Percentiles rank a stretch among this genome's conserved stretches.
These are phyloP conservation scores for Listronotus bonariensis DNA, from an alignment of 1,140 invertebrate species.

Conservation along the genomic window DNA sequence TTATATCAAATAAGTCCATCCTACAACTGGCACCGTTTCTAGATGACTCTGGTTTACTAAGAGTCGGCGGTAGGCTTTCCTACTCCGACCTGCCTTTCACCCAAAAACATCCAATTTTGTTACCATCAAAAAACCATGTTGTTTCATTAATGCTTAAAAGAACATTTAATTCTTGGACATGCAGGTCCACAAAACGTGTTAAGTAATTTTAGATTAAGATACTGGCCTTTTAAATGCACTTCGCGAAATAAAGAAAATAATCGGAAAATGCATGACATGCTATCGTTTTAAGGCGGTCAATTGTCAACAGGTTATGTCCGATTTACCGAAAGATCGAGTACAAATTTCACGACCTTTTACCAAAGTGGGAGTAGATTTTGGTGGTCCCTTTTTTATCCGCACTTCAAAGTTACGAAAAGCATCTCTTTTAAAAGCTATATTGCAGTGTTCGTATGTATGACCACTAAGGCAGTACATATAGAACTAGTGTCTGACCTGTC, in stretches of 20 bases:
- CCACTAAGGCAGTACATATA: neutral
- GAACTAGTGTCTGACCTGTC: neutral
- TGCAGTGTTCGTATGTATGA: neutral
- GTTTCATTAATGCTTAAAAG: conserved; percentile 34
- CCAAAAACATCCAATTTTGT: conserved; percentile 45
- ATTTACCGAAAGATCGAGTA: conserved; percentile 17
- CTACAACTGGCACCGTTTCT: conserved; percentile 46
- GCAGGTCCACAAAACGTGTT: conserved; percentile 1
- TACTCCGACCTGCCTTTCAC: conserved; percentile 40
- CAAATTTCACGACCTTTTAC: neutral
- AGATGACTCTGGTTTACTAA: conserved; percentile 49
- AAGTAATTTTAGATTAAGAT: conserved; percentile 15
- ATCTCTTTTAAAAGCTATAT: neutral
- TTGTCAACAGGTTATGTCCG: conserved; percentile 45
- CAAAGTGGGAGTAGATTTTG: neutral
- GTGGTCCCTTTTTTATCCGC: neutral
- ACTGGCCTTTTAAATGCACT: conserved; percentile 40
- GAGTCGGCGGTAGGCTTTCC: conserved; percentile 54
- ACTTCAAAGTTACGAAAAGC: too few species aligned
- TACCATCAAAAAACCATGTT: conserved; percentile 24
- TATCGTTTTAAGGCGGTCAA: conserved; percentile 26
- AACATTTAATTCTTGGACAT: conserved; percentile 33
- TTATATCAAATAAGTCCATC: too few species aligned
- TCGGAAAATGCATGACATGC: conserved; percentile 35
- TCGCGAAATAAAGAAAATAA: conserved; percentile 33